Percentiles rank a stretch among this genome's conserved stretches.
These are phyloP conservation scores for Halictus quadricinctus DNA, from an alignment of 2,888 invertebrate species.

Conservation along the genomic window DNA sequence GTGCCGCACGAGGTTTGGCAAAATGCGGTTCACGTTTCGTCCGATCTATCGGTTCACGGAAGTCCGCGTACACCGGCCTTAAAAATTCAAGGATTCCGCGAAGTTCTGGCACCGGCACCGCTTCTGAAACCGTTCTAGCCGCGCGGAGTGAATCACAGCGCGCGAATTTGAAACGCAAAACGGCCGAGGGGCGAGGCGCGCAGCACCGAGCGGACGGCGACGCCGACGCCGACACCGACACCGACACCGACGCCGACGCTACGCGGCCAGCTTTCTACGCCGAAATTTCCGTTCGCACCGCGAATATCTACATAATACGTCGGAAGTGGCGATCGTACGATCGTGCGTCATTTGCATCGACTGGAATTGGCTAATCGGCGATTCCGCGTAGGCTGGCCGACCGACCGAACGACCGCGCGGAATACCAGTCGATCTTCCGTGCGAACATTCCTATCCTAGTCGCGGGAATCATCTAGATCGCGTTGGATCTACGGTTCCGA, in stretches of 20 bases:
- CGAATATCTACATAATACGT: constrained; percentile 51
- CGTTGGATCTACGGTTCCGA: background rate
- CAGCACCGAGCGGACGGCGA: background rate
- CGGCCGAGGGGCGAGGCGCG: no score
- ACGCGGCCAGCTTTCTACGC: constrained; percentile 46
- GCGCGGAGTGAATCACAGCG: constrained; percentile 29
- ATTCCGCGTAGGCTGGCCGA: constrained; percentile 43
- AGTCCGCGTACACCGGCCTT: constrained; percentile 18
- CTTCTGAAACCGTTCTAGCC: constrained; percentile 12
- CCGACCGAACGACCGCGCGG: constrained; percentile 30
- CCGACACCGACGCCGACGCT: background rate
- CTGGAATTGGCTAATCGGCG: constrained; percentile 51
- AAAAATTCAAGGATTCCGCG: constrained; percentile 45
- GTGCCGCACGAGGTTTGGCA: background rate
- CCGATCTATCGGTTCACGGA: constrained; percentile 45
- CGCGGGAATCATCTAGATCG: background rate
- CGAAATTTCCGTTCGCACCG: constrained; percentile 45
- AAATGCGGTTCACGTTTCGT: constrained; percentile 37
- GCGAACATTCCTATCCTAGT: constrained; percentile 30
- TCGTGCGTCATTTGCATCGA: constrained; percentile 48
- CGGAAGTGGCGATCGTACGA: constrained; percentile 54
- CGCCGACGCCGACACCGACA: background rate
- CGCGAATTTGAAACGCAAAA: constrained; percentile 50
- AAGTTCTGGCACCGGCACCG: constrained; percentile 20
- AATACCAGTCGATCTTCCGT: constrained; percentile 52